These are phyloP conservation scores for Archocentrus centrarchus DNA, from an alignment of 2,113 vertebrate genomes.

Conservation along the genomic window DNA sequence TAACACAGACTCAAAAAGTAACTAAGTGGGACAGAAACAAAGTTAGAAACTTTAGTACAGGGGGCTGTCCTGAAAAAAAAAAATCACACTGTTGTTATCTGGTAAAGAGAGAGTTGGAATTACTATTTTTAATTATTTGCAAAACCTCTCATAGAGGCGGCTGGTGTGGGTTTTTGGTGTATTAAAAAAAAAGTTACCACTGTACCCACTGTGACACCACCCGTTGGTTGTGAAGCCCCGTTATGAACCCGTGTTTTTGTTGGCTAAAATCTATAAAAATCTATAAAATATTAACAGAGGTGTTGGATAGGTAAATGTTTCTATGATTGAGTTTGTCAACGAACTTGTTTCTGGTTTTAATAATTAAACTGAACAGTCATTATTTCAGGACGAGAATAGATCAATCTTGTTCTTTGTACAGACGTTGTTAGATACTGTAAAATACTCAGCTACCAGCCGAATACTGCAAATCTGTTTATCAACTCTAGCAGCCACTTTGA, in stretches of 20 bases:
- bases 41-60: background rate
- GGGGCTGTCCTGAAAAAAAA: background rate
- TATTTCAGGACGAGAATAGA: background rate
- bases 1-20: slow-evolving; percentile 19
- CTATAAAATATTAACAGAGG: background rate
- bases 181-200: background rate
- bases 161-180: background rate
- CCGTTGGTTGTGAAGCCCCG: background rate
- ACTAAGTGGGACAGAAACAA: background rate
- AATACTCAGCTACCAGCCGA: background rate
- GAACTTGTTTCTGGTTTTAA: background rate
- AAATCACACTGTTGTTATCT: background rate
- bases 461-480: background rate
- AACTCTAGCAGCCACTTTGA: background rate
- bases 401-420: background rate
- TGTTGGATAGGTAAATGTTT: background rate
- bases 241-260: background rate
- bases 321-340: background rate
- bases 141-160: background rate
- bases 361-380: background rate
- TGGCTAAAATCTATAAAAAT: background rate
- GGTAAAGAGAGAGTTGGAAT: background rate
- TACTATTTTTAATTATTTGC: background rate
- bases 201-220: background rate
- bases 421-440: background rate